phyloP scores from a whole-genome alignment of 2,888 invertebrate genomes.

The Tetragnatha montana region DNA sequence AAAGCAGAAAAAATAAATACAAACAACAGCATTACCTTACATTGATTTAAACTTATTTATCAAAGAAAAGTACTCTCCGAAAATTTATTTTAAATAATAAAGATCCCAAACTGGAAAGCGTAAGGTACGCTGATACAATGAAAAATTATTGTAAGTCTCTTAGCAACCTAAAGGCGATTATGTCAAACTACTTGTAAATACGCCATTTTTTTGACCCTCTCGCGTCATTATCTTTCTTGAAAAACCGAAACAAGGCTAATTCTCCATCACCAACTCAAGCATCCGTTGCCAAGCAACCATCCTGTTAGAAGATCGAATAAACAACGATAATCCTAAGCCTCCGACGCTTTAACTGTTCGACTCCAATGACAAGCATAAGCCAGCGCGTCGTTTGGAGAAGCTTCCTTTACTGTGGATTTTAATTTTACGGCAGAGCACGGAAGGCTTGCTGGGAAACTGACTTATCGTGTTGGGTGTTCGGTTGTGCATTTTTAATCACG shows the following conservation, averaged over 20 bases:
- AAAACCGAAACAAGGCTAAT: background rate
- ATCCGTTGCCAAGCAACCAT: background rate
- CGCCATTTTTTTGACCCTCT: background rate
- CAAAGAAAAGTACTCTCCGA: no score
- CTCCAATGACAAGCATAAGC: background rate
- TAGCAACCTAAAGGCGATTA: background rate
- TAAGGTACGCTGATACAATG: no score
- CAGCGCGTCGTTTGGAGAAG: background rate
- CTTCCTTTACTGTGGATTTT: background rate
- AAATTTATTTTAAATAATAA: no score
- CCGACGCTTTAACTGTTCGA: background rate
- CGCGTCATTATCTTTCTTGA: background rate
- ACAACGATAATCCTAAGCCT: background rate
- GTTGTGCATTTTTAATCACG: background rate
- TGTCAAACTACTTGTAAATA: background rate
- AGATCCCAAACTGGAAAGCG: no score
- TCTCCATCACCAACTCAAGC: background rate
- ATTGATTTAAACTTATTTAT: no score
- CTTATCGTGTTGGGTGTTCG: background rate
- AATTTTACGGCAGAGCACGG: background rate
- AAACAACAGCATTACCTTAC: no score
- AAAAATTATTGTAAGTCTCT: background rate
- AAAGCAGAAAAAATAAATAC: no score
- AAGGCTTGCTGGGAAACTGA: background rate
- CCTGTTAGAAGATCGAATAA: background rate